Conservation (phyloP, 2,888 invertebrate species). For the Dynastes maya region DNA sequence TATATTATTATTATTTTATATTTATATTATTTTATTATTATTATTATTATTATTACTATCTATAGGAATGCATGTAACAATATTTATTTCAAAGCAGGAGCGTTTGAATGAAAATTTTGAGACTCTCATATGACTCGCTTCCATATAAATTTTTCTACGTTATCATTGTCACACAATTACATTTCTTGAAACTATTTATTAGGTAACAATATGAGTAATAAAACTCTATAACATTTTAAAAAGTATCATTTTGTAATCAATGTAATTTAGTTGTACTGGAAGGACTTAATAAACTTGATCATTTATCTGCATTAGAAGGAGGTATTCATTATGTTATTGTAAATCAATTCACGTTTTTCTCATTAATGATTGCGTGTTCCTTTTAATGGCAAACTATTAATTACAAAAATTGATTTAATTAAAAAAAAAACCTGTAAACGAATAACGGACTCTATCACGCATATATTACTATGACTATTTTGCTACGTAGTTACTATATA, state of each 20-base stretch:
- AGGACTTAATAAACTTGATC: constrained; percentile 15
- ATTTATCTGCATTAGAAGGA: constrained; percentile 24
- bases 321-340: constrained; percentile 4
- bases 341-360: constrained; percentile 27
- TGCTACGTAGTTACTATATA: constrained; percentile 1
- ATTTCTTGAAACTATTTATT: no score
- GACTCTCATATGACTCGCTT: no score
- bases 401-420: constrained; percentile 31
- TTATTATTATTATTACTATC: no score
- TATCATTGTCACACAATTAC: no score
- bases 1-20: no score
- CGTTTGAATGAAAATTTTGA: no score
- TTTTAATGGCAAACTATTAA: constrained; percentile 31
- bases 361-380: constrained; percentile 32
- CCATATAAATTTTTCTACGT: no score
- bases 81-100: no score
- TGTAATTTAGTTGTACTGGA: background rate
- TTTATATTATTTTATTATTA: no score
- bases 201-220: background rate
- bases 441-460: background rate
- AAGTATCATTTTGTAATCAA: background rate
- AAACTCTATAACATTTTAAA: background rate
- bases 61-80: no score
- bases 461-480: constrained; percentile 19
- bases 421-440: constrained; percentile 6